Evolutionary conservation across 2,888 invertebrate species (phyloP), one percentile per base, ranked within the genome.

Genomic region (Scotopteryx bipunctaria): DNA sequence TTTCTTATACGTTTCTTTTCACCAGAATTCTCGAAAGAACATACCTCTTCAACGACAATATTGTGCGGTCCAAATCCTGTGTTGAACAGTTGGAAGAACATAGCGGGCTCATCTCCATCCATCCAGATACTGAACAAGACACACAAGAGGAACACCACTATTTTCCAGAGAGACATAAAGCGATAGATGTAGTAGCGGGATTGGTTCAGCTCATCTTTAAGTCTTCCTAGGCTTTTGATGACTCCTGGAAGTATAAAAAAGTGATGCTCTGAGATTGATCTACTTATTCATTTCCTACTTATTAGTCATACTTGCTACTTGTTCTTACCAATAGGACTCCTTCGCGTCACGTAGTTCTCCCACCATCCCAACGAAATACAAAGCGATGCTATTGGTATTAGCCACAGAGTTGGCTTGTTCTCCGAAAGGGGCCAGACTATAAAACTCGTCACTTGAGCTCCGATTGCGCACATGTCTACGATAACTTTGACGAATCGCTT

Each of bases 321-420:
- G 14, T 45, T 35, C 81, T 83, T 78, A 94, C 94, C 94, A 57
- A 98, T 92, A 0, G 97, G 95, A 48, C 98, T 97, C 67, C 96
- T 94, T 50, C 94, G 92, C 50, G 96, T 95, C 0, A 98, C 96
- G 76, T 97, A 99, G 83, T 99, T 99, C 83, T 99, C 99, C 99
- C 99, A 99, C 98, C 98, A 99, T 15, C 97, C 97, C 27, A 97
- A 92, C 0, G 99, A 99, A 59, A 97, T 95, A 67, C 98, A 93
- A 45, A 97, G 82, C 25, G 97, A 92, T 0, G 97, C 92, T 0
- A 97, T 90, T 0, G 98, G 98, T 64, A 99, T 96, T 33, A 97
- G 91, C 96, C 96, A 97, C 27, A 97, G 81, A 42, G 94, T 93
- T 0, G 94, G 93, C 57, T 94, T 93, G 58, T 93, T 94, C 76